phyloP scores from a whole-genome alignment of 1,140 invertebrate species.

The Caerostris darwini region DNA sequence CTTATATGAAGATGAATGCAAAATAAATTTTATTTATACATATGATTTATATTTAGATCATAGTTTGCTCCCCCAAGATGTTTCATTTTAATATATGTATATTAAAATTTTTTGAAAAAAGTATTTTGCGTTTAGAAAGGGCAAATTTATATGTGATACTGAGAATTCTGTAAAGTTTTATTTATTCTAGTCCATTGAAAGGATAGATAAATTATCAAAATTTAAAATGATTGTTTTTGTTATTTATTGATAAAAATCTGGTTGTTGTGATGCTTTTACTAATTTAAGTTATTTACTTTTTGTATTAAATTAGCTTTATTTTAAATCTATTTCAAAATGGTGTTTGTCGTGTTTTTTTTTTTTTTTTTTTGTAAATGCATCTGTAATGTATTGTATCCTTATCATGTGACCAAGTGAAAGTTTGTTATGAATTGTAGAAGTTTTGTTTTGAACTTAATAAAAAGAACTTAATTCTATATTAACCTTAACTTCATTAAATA shows the following conservation, averaged over 20 bases:
- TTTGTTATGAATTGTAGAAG: no score
- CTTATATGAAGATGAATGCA: background rate
- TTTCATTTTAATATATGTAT: background rate
- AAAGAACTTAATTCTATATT: no score
- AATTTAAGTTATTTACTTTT: background rate
- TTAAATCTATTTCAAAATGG: background rate
- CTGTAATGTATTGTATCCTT: background rate
- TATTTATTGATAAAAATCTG: constrained; percentile 3
- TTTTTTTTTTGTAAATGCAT: background rate
- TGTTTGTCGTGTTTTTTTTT: background rate
- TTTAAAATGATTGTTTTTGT: background rate
- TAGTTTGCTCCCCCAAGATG: no score
- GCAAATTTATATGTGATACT: background rate
- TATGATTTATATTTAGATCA: background rate
- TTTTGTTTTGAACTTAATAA: no score
- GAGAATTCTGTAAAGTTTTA: background rate
- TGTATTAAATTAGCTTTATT: background rate
- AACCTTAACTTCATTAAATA: no score
- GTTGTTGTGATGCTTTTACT: background rate
- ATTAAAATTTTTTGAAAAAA: background rate
- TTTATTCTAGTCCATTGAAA: constrained; percentile 17
- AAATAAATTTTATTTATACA: background rate
- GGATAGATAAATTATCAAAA: background rate
- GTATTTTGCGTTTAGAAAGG: background rate
- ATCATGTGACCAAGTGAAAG: no score